These are phyloP conservation scores for Fulmarus glacialis DNA, from an alignment of 2,113 vertebrate genomes.

Conservation along the genomic window DNA sequence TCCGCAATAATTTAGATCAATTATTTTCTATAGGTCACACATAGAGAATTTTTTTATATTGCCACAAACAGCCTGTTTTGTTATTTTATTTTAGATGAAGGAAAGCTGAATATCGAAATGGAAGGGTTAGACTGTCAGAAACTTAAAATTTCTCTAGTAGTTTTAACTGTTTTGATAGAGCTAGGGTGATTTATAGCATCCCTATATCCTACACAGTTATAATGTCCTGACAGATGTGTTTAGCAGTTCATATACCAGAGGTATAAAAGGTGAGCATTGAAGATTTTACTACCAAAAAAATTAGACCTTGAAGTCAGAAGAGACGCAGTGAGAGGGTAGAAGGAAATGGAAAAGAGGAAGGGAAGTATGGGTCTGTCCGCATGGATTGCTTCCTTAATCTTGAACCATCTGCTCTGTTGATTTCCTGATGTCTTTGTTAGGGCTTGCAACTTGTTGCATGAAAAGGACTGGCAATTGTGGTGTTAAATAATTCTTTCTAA, in stretches of 20 bases:
- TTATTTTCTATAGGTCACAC: neutral
- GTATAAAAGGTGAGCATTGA: neutral
- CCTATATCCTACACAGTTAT: neutral
- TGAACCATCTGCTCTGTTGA: neutral
- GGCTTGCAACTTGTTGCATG: neutral
- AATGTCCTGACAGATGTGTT: neutral
- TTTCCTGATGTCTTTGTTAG: neutral
- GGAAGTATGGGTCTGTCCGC: neutral
- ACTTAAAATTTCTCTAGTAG: neutral
- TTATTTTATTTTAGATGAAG: neutral
- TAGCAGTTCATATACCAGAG: neutral
- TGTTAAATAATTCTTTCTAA: neutral
- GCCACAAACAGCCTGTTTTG: neutral
- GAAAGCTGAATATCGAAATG: neutral
- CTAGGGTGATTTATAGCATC: neutral
- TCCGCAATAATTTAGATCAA: neutral
- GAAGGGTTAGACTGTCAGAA: neutral
- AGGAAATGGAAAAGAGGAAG: neutral
- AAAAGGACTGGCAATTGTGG: neutral
- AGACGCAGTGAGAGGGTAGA: neutral
- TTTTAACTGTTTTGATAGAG: neutral
- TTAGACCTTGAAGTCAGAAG: neutral
- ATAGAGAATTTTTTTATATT: fast-evolving
- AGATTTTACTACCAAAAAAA: neutral
- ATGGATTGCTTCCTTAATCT: neutral